Evolutionary conservation across 2,888 invertebrate genomes (phyloP), one percentile per base, ranked within the genome.

Genomic region (Thecocarcelia acutangulata): DNA sequence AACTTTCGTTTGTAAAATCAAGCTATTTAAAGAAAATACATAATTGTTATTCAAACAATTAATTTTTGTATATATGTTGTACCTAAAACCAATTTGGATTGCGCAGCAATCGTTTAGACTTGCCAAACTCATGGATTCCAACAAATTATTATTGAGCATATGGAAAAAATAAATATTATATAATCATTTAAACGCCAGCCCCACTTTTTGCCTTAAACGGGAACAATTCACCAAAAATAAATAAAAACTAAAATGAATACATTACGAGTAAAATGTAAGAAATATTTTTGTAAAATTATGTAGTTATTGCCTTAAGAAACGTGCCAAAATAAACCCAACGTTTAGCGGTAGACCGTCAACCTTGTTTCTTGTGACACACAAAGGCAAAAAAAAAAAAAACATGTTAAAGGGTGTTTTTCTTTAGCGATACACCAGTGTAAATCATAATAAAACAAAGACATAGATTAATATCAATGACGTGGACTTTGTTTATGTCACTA

Each of bases 251-350:
- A 33, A 33, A 33, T 8, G 33, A 33, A 33, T 24, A 24, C 24
- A 24, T 24, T 24, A n/a, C n/a, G n/a, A n/a, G n/a, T n/a, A n/a
- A n/a, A 33, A 37, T 73, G 40, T 52, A 54, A 75, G 44, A 44
- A 68, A 44, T 33, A 46, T 37, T 64, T n/a, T n/a, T 74, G 17
- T 61, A 54, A 46, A 61, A 72, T 64, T 75, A 52, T 64, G 40
- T 40, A 15, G n/a, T 54, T 78, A 83, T 88, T 88, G 84, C 87
- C 84, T 83, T 84, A 87, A 73, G 76, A 72, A 75, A 89, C 88
- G 89, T 88, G 89, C 88, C 88, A 85, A 69, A 56, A 6, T 17
- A 33, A 3, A 1, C 33, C 33, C 21, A 33, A 44, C 44, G 24
- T 19, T 33, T 33, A 19, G 17, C 17, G 15, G 12, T n/a, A 24